Percentiles rank a stretch among this genome's conserved stretches.
Evolutionary conservation across 2,113 vertebrate genomes (phyloP).

Genomic region (Chionomys nivalis): DNA sequence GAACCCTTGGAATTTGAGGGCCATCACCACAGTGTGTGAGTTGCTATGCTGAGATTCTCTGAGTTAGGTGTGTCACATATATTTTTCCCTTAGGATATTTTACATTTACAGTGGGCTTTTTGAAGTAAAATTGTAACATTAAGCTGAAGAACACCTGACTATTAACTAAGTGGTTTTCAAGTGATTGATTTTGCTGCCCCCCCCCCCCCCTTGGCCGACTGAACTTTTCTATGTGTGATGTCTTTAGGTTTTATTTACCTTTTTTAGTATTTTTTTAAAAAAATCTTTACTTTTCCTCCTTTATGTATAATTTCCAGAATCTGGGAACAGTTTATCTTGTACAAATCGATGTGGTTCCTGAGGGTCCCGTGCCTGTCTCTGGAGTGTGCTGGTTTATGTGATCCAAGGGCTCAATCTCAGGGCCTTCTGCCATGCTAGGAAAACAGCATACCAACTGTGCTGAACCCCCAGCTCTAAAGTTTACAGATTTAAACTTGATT

Average conservation of each 20-base stretch:
- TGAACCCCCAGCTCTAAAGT: background rate
- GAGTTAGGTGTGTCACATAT: background rate
- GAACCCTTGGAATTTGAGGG: background rate
- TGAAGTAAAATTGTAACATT: background rate
- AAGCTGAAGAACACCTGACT: background rate
- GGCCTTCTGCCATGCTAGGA: background rate
- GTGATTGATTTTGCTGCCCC: background rate
- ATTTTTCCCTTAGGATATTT: background rate
- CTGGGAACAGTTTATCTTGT: constrained; percentile 11
- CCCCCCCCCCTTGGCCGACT: background rate
- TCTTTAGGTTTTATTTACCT: background rate
- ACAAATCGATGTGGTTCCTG: background rate
- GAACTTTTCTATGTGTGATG: background rate
- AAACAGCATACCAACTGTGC: no score
- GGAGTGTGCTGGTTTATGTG: background rate
- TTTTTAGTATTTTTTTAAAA: background rate
- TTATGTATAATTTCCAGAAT: constrained; percentile 18
- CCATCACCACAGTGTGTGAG: background rate
- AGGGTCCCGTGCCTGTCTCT: background rate
- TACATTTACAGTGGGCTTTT: background rate
- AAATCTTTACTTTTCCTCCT: background rate
- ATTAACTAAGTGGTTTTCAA: background rate
- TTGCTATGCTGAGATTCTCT: background rate
- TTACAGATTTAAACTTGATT: constrained; percentile 32
- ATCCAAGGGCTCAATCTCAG: background rate